Evolutionary conservation across 2,113 vertebrate genomes (phyloP).

Genomic region (Gymnogyps californianus): DNA sequence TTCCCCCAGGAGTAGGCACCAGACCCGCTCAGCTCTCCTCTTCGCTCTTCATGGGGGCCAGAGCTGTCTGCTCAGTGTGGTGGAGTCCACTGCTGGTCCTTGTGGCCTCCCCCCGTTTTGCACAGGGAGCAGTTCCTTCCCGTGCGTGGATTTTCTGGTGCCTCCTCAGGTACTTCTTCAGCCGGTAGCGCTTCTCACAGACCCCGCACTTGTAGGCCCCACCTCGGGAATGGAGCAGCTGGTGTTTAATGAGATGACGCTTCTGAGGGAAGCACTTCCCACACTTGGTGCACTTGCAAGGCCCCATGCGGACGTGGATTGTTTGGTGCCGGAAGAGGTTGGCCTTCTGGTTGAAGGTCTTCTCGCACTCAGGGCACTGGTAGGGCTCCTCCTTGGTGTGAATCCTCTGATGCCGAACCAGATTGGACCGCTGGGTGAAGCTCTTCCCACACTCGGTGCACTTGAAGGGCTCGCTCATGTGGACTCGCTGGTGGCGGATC

Average conservation of each 20-base stretch:
- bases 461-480: slow-evolving; percentile 4
- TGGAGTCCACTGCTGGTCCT: rapidly evolving
- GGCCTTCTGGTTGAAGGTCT: slow-evolving; percentile 54
- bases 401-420: slow-evolving; percentile 5
- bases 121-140: not conserved
- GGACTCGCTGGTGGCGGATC: not conserved
- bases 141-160: slow-evolving; percentile 18
- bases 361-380: slow-evolving; percentile 19
- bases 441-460: not conserved
- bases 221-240: slow-evolving; percentile 2
- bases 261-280: slow-evolving; percentile 15
- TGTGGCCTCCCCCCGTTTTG: rapidly evolving
- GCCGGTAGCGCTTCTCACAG: slow-evolving; percentile 20
- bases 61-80: not conserved
- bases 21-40: not conserved
- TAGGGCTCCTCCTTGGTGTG: slow-evolving; percentile 48
- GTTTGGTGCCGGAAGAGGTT: slow-evolving; percentile 28
- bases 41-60: not conserved
- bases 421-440: slow-evolving; percentile 11
- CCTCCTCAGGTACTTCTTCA: slow-evolving; percentile 37
- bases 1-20: not conserved
- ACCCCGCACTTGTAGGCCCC: not conserved
- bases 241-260: not conserved
- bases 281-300: slow-evolving; percentile 48
- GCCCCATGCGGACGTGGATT: slow-evolving; percentile 13